These are phyloP conservation scores for Triplophysa bombifrons DNA, from an alignment of 2,797 vertebrate species.

Conservation along the genomic window DNA sequence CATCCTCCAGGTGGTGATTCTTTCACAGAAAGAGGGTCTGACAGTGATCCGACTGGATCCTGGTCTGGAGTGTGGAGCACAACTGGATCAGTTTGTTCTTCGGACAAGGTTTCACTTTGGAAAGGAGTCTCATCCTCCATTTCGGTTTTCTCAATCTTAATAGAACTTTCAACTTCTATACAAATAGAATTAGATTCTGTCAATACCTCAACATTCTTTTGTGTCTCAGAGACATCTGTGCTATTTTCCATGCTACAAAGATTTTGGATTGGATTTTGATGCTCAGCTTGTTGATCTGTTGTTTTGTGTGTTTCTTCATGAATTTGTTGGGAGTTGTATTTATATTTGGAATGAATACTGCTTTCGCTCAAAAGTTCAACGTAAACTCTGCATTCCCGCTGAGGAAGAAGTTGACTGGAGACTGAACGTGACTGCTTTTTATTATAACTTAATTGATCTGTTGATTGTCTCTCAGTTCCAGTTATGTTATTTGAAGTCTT, in stretches of 20 bases:
- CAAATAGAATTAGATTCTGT: conserved; percentile 43
- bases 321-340: conserved; percentile 51
- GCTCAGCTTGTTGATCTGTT: conserved; percentile 1
- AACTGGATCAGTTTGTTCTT: conserved; percentile 41
- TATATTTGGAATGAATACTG: conserved; percentile 34
- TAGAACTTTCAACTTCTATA: conserved; percentile 51
- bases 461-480: conserved; percentile 70
- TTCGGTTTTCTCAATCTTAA: conserved; percentile 39
- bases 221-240: conserved; percentile 16
- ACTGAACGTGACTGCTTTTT: conserved; percentile 56
- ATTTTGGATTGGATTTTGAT: conserved; percentile 26
- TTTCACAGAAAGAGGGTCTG: conserved; percentile 58
- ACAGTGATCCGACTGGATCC: conserved; percentile 54
- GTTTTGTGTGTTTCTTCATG: conserved; percentile 41
- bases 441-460: conserved; percentile 64
- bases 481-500: conserved; percentile 61
- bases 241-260: conserved; percentile 5
- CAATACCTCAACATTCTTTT: conserved; percentile 8
- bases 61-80: conserved; percentile 47
- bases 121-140: conserved; percentile 46
- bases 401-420: conserved; percentile 52
- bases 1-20: conserved; percentile 58
- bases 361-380: conserved; percentile 48
- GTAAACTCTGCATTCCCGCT: conserved; percentile 56
- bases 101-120: conserved; percentile 38